Percentiles rank a stretch among this genome's conserved stretches.
Conservation (phyloP, 2,888 invertebrate genomes). For the Phyllotreta cruciferae region DNA sequence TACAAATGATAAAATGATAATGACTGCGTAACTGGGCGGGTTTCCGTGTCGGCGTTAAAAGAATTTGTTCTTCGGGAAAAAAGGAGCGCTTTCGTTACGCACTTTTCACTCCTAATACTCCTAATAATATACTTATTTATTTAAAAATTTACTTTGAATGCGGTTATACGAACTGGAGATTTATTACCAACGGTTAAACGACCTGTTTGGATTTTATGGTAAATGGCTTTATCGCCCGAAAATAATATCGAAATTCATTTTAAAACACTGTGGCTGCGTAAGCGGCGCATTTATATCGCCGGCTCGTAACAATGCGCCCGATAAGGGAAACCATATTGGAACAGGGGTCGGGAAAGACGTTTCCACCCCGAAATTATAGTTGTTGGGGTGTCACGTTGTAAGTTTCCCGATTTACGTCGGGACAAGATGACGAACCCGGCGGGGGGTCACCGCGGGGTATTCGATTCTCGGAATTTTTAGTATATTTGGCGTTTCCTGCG, state of each 20-base stretch:
- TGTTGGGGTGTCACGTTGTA: slow-evolving; percentile 54
- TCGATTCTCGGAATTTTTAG: slow-evolving; percentile 28
- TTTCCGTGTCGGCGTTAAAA: slow-evolving; percentile 10
- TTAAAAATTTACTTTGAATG: too few species aligned
- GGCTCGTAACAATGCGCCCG: slow-evolving; percentile 45
- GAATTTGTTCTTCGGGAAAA: slow-evolving; percentile 11
- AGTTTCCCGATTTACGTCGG: slow-evolving; percentile 57
- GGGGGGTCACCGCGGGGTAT: slow-evolving; percentile 24
- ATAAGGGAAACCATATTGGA: slow-evolving; percentile 51
- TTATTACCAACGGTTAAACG: too few species aligned
- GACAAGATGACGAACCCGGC: slow-evolving; percentile 53
- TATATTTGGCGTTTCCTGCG: slow-evolving; percentile 35
- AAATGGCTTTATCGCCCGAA: too few species aligned
- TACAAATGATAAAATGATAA: slow-evolving; percentile 17
- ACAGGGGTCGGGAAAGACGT: slow-evolving; percentile 44
- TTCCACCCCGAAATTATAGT: slow-evolving; percentile 52
- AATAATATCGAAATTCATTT: slow-evolving; percentile 6
- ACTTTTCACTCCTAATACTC: not conserved
- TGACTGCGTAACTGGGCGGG: slow-evolving; percentile 12
- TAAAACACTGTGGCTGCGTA: slow-evolving; percentile 5
- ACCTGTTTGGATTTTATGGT: too few species aligned
- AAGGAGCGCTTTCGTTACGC: not conserved
- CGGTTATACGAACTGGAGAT: too few species aligned
- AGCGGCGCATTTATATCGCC: slow-evolving; percentile 26
- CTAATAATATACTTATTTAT: too few species aligned